These are phyloP conservation scores for Cebus imitator DNA, from an alignment of 2,113 vertebrate genomes.

Conservation along the genomic window DNA sequence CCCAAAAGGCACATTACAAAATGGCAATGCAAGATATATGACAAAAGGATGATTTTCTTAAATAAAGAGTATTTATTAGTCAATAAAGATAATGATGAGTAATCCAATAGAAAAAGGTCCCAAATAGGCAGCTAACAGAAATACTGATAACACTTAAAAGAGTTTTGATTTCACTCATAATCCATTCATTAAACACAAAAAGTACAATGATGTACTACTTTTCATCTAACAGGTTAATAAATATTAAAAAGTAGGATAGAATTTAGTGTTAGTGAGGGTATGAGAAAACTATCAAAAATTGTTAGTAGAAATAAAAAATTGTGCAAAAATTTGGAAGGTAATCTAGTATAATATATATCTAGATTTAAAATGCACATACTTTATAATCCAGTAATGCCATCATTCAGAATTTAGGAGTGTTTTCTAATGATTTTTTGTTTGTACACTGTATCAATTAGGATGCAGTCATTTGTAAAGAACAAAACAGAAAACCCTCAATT, in stretches of 20 bases:
- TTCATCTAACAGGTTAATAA: not conserved
- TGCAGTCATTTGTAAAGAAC: not conserved
- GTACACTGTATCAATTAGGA: not conserved
- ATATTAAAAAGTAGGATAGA: not conserved
- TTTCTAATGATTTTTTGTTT: not conserved
- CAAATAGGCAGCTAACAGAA: not conserved
- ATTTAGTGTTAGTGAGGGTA: not conserved
- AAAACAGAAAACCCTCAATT: not conserved
- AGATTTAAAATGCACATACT: not conserved
- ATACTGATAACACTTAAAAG: not conserved
- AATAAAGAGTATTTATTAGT: not conserved
- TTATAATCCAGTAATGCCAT: not conserved
- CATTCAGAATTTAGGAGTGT: not conserved
- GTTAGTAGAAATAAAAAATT: not conserved
- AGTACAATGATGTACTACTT: not conserved
- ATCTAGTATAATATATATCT: not conserved
- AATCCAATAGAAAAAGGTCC: not conserved
- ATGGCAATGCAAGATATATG: not conserved
- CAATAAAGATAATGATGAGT: not conserved
- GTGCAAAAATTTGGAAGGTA: not conserved
- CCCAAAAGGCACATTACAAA: not conserved
- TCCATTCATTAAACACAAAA: not conserved
- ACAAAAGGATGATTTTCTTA: not conserved
- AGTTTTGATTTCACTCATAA: constrained; percentile 12
- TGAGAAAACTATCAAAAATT: not conserved